Percentiles rank a stretch among this genome's conserved stretches.
Evolutionary conservation across 2,888 invertebrate genomes (phyloP).

Genomic region (Nomada flava): DNA sequence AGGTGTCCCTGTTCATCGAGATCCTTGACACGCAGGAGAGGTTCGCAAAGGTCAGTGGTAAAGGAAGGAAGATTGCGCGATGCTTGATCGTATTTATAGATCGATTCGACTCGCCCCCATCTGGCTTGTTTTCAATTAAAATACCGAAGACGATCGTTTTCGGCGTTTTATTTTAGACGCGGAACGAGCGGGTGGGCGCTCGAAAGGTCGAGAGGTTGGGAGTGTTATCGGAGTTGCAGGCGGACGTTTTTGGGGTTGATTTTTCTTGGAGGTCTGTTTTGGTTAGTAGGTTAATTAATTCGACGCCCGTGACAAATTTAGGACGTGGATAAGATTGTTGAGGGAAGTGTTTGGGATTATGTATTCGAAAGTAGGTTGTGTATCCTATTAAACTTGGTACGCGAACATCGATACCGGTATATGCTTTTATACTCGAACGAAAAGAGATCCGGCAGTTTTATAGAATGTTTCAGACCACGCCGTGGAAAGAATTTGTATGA

Average conservation of each 20-base stretch:
- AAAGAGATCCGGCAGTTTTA: too few species aligned
- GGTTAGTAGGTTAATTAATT: constrained; percentile 28
- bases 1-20: constrained; percentile 91
- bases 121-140: constrained; percentile 29
- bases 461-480: too few species aligned
- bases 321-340: not conserved
- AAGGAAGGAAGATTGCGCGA: constrained; percentile 8
- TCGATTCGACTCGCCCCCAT: not conserved
- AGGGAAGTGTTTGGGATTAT: not conserved
- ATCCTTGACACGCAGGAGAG: constrained; percentile 93
- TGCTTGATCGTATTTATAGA: constrained; percentile 62
- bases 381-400: not conserved
- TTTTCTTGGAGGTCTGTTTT: constrained; percentile 2
- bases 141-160: constrained; percentile 13
- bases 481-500: too few species aligned
- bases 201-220: not conserved
- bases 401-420: too few species aligned
- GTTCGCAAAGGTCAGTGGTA: constrained; percentile 90
- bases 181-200: not conserved
- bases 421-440: too few species aligned
- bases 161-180: constrained; percentile 39
- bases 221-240: not conserved
- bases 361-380: not conserved
- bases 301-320: constrained; percentile 6
- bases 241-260: not conserved